These are phyloP conservation scores for Hirundo rustica DNA, from an alignment of 2,797 vertebrate genomes.

Conservation along the genomic window DNA sequence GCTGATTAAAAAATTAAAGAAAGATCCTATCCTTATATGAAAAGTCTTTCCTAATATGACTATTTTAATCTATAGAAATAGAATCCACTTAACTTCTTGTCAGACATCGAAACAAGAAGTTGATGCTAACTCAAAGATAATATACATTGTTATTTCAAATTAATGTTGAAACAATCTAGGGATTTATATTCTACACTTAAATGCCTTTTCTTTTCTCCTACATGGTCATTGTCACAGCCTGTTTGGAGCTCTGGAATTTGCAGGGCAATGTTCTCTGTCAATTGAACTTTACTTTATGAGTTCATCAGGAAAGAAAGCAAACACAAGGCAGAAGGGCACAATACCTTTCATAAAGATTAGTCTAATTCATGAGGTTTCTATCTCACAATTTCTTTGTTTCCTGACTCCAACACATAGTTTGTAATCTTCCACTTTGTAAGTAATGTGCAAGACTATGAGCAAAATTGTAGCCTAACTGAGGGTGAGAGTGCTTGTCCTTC, in stretches of 20 bases:
- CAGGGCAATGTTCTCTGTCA: not conserved
- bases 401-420: not conserved
- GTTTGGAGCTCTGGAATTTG: not conserved
- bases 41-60: not conserved
- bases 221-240: accelerated
- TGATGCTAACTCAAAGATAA: not conserved
- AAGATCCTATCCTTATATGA: not conserved
- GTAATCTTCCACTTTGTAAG: not conserved
- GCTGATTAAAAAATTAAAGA: not conserved
- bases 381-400: not conserved
- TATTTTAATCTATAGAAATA: not conserved
- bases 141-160: not conserved
- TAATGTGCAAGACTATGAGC: accelerated
- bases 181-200: not conserved
- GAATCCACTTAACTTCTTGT: not conserved
- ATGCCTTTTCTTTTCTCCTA: not conserved
- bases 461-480: not conserved
- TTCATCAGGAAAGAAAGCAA: not conserved
- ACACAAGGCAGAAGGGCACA: not conserved
- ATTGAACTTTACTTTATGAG: not conserved
- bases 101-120: not conserved
- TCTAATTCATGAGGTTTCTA: not conserved
- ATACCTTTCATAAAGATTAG: not conserved
- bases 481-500: not conserved
- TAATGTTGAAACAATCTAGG: not conserved